Percentiles rank a stretch among this genome's conserved stretches.
Conservation (phyloP, 2,797 vertebrate genomes). For the Geotrypetes seraphini region DNA sequence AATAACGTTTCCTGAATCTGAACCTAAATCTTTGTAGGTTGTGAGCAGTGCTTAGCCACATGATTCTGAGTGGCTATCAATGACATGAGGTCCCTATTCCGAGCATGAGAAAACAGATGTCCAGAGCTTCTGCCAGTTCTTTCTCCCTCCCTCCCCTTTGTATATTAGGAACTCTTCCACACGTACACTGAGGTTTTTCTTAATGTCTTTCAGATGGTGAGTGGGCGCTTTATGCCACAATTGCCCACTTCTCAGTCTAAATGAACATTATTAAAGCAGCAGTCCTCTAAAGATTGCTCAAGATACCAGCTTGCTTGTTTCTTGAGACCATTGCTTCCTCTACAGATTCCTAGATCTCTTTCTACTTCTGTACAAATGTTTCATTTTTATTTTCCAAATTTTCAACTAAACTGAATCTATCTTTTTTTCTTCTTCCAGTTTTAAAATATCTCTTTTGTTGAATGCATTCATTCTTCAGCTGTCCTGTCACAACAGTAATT, state of each 20-base stretch:
- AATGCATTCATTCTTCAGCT: too few species aligned
- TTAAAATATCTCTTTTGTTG: too few species aligned
- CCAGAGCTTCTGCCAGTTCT: conserved; percentile 64
- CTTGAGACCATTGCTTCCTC: too few species aligned
- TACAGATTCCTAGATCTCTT: too few species aligned
- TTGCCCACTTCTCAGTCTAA: conserved; percentile 30
- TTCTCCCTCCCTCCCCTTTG: conserved; percentile 36
- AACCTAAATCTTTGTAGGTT: conserved; percentile 40
- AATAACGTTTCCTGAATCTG: conserved; percentile 31
- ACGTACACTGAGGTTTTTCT: conserved; percentile 48
- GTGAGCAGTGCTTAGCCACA: conserved; percentile 47
- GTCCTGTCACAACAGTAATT: too few species aligned
- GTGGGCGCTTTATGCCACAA: conserved; percentile 18
- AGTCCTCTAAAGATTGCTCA: too few species aligned
- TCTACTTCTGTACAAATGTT: too few species aligned
- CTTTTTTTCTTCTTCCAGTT: too few species aligned
- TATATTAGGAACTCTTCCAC: conserved; percentile 56
- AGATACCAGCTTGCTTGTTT: too few species aligned
- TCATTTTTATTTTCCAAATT: too few species aligned
- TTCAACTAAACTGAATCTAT: too few species aligned
- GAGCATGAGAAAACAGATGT: conserved; percentile 76
- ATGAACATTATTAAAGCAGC: conserved; percentile 15
- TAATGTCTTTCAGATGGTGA: conserved; percentile 60
- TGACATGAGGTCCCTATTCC: conserved; percentile 63
- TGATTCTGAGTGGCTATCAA: conserved; percentile 61